Percentiles rank a stretch among this genome's conserved stretches.
These are phyloP conservation scores for Loripinus fragilis DNA, from an alignment of 2,888 invertebrate genomes.

Conservation along the genomic window DNA sequence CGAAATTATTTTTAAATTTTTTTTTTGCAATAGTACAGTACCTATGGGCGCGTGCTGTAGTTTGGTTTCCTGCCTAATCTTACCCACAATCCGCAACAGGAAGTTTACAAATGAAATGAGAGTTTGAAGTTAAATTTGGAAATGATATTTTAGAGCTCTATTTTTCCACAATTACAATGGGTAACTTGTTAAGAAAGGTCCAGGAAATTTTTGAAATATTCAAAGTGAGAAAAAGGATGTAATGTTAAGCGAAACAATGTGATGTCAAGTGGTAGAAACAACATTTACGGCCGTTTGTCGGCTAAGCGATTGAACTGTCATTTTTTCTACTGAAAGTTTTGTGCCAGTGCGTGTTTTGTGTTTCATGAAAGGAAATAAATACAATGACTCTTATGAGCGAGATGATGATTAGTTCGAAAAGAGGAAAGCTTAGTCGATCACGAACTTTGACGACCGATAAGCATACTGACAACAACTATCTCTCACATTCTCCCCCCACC, in stretches of 20 bases:
- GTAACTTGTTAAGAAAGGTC: neutral
- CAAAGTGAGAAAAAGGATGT: neutral
- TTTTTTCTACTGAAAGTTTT: too few relatives aligned
- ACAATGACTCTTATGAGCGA: constrained; percentile 57
- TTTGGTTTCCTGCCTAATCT: neutral
- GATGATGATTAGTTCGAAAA: constrained; percentile 49
- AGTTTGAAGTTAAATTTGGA: constrained; percentile 21
- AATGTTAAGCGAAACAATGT: neutral
- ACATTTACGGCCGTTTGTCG: constrained; percentile 18
- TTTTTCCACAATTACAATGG: neutral
- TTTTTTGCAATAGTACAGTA: neutral
- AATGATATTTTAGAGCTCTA: constrained; percentile 5
- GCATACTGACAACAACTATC: constrained; percentile 17
- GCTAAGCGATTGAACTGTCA: neutral
- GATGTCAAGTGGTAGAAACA: constrained; percentile 1
- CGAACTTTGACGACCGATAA: constrained; percentile 52
- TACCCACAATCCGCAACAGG: constrained; percentile 50
- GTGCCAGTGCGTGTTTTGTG: too few relatives aligned
- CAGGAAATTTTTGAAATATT: neutral
- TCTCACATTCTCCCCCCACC: constrained; percentile 34
- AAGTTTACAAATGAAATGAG: constrained; percentile 58
- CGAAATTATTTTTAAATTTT: too few relatives aligned
- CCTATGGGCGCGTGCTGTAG: neutral
- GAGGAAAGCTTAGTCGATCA: constrained; percentile 51
- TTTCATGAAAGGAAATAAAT: constrained; percentile 3